Percentiles rank a stretch among this genome's conserved stretches.
Evolutionary conservation across 2,888 invertebrate species (phyloP).

Genomic region (Abscondita cerata): DNA sequence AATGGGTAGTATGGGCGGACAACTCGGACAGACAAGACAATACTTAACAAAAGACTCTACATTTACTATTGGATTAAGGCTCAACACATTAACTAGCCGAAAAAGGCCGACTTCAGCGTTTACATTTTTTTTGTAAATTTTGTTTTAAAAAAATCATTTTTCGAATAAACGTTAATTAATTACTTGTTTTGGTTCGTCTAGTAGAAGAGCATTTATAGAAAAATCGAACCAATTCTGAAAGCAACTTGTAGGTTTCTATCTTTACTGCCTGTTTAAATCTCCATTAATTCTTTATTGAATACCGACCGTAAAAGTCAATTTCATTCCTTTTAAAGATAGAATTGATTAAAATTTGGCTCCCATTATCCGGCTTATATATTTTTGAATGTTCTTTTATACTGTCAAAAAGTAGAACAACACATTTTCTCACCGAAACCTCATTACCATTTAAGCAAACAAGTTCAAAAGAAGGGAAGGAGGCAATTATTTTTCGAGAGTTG

Average conservation of each 20-base stretch:
- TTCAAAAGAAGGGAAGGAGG: slow-evolving; percentile 46
- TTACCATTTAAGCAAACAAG: slow-evolving; percentile 55
- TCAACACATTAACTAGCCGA: slow-evolving; percentile 29
- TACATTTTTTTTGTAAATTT: slow-evolving; percentile 18
- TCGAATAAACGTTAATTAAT: too few relatives aligned
- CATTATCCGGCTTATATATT: slow-evolving; percentile 23
- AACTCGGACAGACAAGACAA: slow-evolving; percentile 46
- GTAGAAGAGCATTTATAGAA: too few relatives aligned
- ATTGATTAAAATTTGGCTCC: slow-evolving; percentile 16
- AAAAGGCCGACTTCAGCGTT: slow-evolving; percentile 22
- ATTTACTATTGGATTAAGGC: slow-evolving; percentile 35
- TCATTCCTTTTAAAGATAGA: slow-evolving; percentile 16
- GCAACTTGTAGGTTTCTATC: background rate
- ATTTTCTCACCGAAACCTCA: slow-evolving; percentile 41
- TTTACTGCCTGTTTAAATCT: slow-evolving; percentile 13
- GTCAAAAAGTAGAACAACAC: slow-evolving; percentile 29
- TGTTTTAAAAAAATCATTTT: background rate
- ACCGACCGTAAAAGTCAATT: slow-evolving; percentile 13
- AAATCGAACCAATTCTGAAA: too few relatives aligned
- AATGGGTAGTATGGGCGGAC: slow-evolving; percentile 47
- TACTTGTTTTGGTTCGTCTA: too few relatives aligned
- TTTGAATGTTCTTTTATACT: slow-evolving; percentile 23
- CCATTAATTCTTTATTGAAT: slow-evolving; percentile 14
- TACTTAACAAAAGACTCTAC: slow-evolving; percentile 45
- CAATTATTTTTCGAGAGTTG: slow-evolving; percentile 49